Base-by-base conservation (phyloP, 2,888 invertebrate species). In the Leptopterna dolabrata region DNA sequence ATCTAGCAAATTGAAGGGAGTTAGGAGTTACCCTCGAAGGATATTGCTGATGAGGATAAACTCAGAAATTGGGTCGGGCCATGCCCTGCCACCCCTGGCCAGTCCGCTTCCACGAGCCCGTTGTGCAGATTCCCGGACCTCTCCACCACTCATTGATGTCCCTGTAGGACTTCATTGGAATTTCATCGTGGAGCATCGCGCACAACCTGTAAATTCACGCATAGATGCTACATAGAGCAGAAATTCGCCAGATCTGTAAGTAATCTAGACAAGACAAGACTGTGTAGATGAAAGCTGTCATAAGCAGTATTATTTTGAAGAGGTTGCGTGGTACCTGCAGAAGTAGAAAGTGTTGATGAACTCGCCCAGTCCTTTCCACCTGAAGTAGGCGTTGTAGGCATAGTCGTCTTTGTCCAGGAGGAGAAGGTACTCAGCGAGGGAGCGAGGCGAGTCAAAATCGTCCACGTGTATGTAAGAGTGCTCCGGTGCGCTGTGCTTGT, bases 281-380 rank as follows among this genome's bases (percentile, higher is more conserved):
- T 36, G 7, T 4, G 4, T 36, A 4, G 36, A 7, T 7, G 7
- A 36, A 2, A 36, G 36, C 7, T 36, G 36, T 36, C 2, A n/a
- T n/a, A n/a, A n/a, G n/a, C n/a, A 36, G 36, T 36, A 4, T 4
- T 36, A 2, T 36, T 36, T 36, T 36, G 36, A 2, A 7, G 7
- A 36, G 36, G 7, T 36, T 36, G 2, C 7, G 36, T 4, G 36
- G 36, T 24, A 63, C 63, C 63, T 63, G 63, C 63, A 63, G 95
- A 97, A 97, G 93, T 97, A 98, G 92, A 95, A 97, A 29, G 99
- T 99, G 92, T 99, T 98, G 91, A 99, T 96, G 91, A 99, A 98
- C 92, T 97, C 96, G 0, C 99, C 99, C 0, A 97, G 97, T 78
- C 97, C 97, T 93, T 97, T 95, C 97, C 97, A 98, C 90, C 94